Base-by-base conservation (phyloP, 2,888 invertebrate genomes). In the Epistrophe grossulariae region DNA sequence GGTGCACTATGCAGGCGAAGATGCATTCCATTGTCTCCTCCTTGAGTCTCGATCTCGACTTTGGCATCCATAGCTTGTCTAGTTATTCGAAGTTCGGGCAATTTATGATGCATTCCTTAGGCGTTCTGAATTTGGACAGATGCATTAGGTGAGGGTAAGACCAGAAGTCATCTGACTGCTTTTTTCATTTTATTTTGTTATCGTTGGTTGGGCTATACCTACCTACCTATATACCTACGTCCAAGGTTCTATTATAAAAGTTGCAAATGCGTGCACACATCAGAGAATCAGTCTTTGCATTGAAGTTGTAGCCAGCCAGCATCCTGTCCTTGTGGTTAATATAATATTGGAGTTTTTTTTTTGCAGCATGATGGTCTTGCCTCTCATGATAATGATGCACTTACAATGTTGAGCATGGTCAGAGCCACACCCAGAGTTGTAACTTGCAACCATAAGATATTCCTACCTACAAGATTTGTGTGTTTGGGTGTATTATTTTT, bases 141-240 rank as follows among this genome's bases (percentile, higher is more conserved):
- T 77, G 76, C 74, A 85, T 85, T 78, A 85, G 81, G 77, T 60
- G 74, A 79, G 82, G 82, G 82, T 87, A 87, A 87, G 87, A 83
- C 87, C 83, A 83, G 87, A 72, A 87, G 87, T 72, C 71, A 87
- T 68, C 79, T 60, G 87, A 79, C 79, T 10, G 76, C 79, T 81
- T 85, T 68, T 77, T 59, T 17, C 35, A 9, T 31, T 79, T 28
- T 4, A 43, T 59, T 28, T 59, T 31, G 9, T 15, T 59, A 11
- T 40, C 3, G 59, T 19, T 64, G 15, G 7, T 31, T 24, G 24
- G 24, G 35, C 35, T 35, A 1, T 35, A 9, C 9, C 1, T n/a
- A n/a, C n/a, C n/a, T n/a, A n/a, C n/a, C n/a, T n/a, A n/a, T 9
- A 8, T 50, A 11, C 17, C 8, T 43, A 4, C 48, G 38, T 24